phyloP scores from a whole-genome alignment of 2,888 invertebrate genomes.

The Philopedon plagiatum region DNA sequence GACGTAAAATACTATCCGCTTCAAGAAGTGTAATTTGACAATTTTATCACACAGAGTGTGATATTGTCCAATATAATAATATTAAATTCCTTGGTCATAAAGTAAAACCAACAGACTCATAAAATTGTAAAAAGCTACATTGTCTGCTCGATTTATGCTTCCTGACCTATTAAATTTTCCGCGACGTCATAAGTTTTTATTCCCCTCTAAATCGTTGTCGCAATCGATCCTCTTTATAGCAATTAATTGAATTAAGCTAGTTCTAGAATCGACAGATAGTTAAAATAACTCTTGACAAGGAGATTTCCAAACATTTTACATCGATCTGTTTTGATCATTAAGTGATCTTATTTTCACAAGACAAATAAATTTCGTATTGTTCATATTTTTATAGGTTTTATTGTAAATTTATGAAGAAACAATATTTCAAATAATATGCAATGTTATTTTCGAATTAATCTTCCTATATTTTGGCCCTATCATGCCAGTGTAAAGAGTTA shows the following conservation, averaged over 20 bases:
- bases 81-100: conserved; percentile 28
- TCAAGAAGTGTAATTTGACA: not conserved
- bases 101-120: conserved; percentile 18
- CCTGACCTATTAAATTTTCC: conserved; percentile 32
- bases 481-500: no score
- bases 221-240: conserved; percentile 2
- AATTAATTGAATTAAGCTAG: conserved; percentile 12
- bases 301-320: no score
- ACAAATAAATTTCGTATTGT: no score
- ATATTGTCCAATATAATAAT: conserved; percentile 1
- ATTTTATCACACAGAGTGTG: not conserved
- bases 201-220: not conserved
- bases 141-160: conserved; percentile 30
- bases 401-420: no score
- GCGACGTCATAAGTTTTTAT: conserved; percentile 28
- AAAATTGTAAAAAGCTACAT: conserved; percentile 33
- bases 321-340: no score
- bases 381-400: no score
- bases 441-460: no score
- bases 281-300: not conserved
- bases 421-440: no score
- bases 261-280: not conserved
- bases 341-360: no score
- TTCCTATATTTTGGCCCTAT: no score
- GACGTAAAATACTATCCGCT: no score